phyloP scores from a whole-genome alignment of 37 sponge, comb jelly and placozoan genomes.

The Tethya wilhelma region DNA sequence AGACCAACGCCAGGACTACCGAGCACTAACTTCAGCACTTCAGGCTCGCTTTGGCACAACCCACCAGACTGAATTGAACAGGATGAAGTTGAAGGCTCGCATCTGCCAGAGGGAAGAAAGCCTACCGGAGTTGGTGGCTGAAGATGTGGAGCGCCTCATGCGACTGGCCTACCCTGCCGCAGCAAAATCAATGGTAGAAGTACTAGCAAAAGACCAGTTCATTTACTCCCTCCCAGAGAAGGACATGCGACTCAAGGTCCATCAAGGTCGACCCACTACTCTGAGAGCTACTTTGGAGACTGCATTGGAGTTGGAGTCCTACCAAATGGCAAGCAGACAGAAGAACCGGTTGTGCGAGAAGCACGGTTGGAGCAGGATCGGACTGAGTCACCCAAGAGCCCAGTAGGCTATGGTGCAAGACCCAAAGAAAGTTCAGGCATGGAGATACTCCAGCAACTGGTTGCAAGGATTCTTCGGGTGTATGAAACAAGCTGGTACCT shows the following conservation, averaged over 20 bases:
- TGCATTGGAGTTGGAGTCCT: conserved; percentile 35
- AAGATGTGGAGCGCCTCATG: conserved; percentile 13
- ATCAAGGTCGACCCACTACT: conserved; percentile 1
- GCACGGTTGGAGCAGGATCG: no score
- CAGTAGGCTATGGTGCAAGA: no score
- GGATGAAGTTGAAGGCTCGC: neutral
- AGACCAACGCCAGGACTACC: neutral
- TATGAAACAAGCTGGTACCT: no score
- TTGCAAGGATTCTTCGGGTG: no score
- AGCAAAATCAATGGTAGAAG: neutral
- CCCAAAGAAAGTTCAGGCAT: no score
- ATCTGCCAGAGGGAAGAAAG: neutral
- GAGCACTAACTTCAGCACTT: neutral
- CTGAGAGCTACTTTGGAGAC: conserved; percentile 10
- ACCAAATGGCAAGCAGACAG: conserved; percentile 13
- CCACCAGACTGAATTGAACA: conserved; percentile 11
- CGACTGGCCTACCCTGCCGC: conserved; percentile 32
- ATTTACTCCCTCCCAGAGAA: conserved; percentile 3
- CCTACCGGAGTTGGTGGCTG: conserved; percentile 22
- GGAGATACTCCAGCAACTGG: no score
- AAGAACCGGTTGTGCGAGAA: no score
- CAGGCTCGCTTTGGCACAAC: conserved; percentile 8
- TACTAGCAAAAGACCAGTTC: conserved; percentile 43
- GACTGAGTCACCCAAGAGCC: no score
- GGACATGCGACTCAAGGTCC: conserved; percentile 1